A percentile compares a stretch with the other conserved stretches of the same genome.
Conservation (phyloP, 2,797 vertebrate genomes). For the Enteromius fasciolatus region DNA sequence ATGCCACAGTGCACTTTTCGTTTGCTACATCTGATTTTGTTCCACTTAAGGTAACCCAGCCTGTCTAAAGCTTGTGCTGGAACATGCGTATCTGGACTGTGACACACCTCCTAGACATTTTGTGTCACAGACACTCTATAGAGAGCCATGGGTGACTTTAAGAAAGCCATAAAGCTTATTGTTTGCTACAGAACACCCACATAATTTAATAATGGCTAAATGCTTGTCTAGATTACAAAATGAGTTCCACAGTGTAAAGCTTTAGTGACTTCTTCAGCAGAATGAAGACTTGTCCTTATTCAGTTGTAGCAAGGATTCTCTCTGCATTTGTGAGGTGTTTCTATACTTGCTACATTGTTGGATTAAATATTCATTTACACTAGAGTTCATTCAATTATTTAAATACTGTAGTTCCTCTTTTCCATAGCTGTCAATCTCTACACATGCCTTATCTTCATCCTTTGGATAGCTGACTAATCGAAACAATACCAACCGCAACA, state of each 20-base stretch:
- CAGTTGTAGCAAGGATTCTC: neutral
- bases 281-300: neutral
- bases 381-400: conserved; percentile 18
- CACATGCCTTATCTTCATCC: neutral
- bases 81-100: neutral
- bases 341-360: conserved; percentile 1
- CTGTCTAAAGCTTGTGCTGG: conserved; percentile 11
- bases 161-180: neutral
- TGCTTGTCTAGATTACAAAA: conserved; percentile 11
- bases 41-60: conserved; percentile 9
- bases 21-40: conserved; percentile 8
- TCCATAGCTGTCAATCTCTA: conserved; percentile 18
- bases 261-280: neutral
- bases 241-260: neutral
- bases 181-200: neutral
- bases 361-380: conserved; percentile 19
- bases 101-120: neutral
- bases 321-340: conserved; percentile 5
- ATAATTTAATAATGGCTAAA: neutral
- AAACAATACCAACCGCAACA: neutral
- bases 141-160: neutral
- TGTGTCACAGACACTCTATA: neutral
- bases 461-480: neutral
- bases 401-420: conserved; percentile 22
- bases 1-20: conserved; percentile 14